Percentiles rank a stretch among this genome's conserved stretches.
These are phyloP conservation scores for Actias luna DNA, from an alignment of 2,888 invertebrate species.

Conservation along the genomic window DNA sequence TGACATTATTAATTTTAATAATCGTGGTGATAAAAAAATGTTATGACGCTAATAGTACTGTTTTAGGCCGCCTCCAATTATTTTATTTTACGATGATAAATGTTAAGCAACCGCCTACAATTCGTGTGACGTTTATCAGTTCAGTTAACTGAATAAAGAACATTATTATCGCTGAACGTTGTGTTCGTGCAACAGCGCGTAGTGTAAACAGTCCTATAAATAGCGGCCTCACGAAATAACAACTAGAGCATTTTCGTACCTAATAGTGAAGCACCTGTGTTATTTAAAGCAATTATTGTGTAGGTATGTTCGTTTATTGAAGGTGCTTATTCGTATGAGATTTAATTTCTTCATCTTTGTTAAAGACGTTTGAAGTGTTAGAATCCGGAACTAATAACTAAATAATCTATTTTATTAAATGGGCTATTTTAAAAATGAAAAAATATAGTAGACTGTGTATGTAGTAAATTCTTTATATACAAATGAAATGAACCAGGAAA, in stretches of 20 bases:
- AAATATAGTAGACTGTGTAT: not conserved
- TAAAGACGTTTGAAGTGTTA: not conserved
- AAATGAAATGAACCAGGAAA: conserved; percentile 8
- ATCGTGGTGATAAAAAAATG: not conserved
- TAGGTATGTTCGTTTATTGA: not conserved
- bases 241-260: conserved; percentile 40
- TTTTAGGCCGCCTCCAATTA: conserved; percentile 7
- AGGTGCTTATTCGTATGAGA: not conserved
- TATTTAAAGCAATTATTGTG: not conserved
- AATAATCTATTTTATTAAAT: not conserved
- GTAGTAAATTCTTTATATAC: not conserved
- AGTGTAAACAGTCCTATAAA: conserved; percentile 56
- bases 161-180: conserved; percentile 31
- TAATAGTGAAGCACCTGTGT: not conserved
- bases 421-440: not conserved
- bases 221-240: conserved; percentile 50
- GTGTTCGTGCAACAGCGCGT: conserved; percentile 39
- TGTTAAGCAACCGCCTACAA: conserved; percentile 15
- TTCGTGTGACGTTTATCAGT: conserved; percentile 18
- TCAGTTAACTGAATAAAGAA: conserved; percentile 24
- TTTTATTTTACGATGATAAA: conserved; percentile 13
- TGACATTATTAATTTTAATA: conserved; percentile 11
- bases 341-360: not conserved
- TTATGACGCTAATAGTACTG: not conserved
- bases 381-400: not conserved